Conservation (phyloP, 2,797 vertebrate species). For the Spondyliosoma cantharus region DNA sequence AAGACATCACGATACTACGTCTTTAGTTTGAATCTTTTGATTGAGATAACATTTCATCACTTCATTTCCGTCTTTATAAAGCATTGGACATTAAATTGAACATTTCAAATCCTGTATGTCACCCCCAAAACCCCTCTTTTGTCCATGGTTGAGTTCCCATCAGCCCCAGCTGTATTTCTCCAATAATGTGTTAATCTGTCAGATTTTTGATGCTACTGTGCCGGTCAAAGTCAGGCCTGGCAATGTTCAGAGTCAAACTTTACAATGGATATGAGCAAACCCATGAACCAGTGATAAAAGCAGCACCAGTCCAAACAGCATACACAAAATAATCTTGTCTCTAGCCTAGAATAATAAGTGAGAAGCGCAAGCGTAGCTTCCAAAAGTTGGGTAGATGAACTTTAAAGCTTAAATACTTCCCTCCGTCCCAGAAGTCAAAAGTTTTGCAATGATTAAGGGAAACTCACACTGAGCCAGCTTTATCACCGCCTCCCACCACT, state of each 20-base stretch:
- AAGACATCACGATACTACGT: no score
- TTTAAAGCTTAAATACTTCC: neutral
- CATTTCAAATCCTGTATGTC: neutral
- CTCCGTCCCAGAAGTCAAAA: neutral
- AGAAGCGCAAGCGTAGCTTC: neutral
- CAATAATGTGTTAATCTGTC: neutral
- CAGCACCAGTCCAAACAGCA: constrained; percentile 9
- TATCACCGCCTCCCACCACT: neutral
- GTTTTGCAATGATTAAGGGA: neutral
- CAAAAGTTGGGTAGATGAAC: neutral
- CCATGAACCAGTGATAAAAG: constrained; percentile 1
- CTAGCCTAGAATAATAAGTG: neutral
- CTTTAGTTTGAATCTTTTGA: no score
- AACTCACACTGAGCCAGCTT: neutral
- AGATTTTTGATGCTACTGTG: neutral
- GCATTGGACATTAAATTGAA: neutral
- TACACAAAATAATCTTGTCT: neutral
- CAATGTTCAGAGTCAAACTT: neutral
- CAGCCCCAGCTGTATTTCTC: neutral
- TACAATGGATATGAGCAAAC: neutral
- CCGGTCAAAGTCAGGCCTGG: neutral
- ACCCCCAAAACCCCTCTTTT: neutral
- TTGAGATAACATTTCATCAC: no score
- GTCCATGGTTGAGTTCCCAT: constrained; percentile 11
- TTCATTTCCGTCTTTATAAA: no score